phyloP scores from a whole-genome alignment of 2,797 vertebrate genomes.

The Nannoperca obscura region DNA sequence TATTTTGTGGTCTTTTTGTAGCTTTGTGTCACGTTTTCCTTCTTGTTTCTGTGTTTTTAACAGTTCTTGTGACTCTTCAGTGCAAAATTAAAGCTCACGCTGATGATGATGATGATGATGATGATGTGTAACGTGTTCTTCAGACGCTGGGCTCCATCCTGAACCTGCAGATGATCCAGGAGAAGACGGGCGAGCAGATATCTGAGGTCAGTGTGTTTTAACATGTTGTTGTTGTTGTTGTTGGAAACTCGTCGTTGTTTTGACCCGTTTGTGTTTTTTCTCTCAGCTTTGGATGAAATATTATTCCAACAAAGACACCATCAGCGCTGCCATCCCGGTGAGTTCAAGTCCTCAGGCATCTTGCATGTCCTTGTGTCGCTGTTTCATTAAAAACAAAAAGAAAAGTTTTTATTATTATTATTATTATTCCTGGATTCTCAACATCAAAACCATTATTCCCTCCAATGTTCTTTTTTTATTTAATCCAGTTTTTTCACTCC shows the following conservation, averaged over 20 bases:
- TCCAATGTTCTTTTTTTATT: not conserved
- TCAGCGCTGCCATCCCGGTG: slow-evolving; percentile 95
- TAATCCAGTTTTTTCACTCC: no score
- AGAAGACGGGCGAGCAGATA: slow-evolving; percentile 91
- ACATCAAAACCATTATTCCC: not conserved
- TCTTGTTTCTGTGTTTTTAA: not conserved
- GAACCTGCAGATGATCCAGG: slow-evolving; percentile 91
- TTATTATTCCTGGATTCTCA: no score
- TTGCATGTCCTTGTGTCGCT: no score
- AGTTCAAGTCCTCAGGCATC: no score
- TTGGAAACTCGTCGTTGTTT: not conserved
- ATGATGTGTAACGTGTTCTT: not conserved
- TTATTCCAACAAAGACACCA: slow-evolving; percentile 91
- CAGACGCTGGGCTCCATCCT: slow-evolving; percentile 93
- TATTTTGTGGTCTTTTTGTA: no score
- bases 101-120: not conserved
- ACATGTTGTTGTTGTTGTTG: no score
- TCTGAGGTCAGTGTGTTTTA: slow-evolving; percentile 85
- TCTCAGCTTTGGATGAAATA: slow-evolving; percentile 95
- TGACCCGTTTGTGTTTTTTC: not conserved
- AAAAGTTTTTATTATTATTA: no score
- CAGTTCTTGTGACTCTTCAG: not conserved
- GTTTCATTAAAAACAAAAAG: no score
- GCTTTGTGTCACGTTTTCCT: not conserved
- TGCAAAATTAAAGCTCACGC: not conserved